Base-by-base conservation (phyloP, 1,140 invertebrate species). In the Vollenhovia emeryi region DNA sequence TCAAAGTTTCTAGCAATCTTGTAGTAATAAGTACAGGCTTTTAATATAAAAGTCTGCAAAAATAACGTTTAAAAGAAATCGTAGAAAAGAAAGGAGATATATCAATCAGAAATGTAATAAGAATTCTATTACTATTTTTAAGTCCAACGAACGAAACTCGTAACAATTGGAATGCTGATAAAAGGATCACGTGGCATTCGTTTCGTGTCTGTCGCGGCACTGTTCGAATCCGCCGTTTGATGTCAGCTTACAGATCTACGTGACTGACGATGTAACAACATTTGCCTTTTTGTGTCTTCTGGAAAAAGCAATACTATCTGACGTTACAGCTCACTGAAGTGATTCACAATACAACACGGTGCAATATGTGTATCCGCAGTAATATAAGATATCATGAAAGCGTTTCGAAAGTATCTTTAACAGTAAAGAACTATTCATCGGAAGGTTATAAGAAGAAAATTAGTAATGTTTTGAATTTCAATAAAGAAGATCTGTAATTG, bases 251-350 rank as follows among this genome's bases (percentile, higher is more conserved):
- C n/a, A 64, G 43, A 40, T 80, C 33, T 80, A 80, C 33, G 78
- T 80, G 45, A 71, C 64, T 57, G 78, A 76, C 40, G 57, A 80
- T 40, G 43, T 43, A 45, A 50, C 36, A 21, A 85, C 68, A 66
- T 52, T 52, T 27, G 36, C 5, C 36, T 73, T 40, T 45, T 9
- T 59, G 21, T 40, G 24, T 52, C 50, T 64, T 45, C 27, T 75
- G n/a, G 33, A 71, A 57, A 71, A 80, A 80, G 66, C 45, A 40
- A 86, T 86, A 18, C 50, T 52, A 75, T 57, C 27, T 40, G 36
- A 45, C 40, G 15, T 86, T 43, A 36, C 18, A 45, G 11, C 59
- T 76, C 27, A 45, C 15, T 76, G 73, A 76, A 43, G 36, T 60
- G 21, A 62, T 24, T 76, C 13, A 24, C 40, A 27, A 21, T 33